Conservation (phyloP, 30 jellyfish, hydroid and myxozoan species). For the Aurelia aurita region DNA sequence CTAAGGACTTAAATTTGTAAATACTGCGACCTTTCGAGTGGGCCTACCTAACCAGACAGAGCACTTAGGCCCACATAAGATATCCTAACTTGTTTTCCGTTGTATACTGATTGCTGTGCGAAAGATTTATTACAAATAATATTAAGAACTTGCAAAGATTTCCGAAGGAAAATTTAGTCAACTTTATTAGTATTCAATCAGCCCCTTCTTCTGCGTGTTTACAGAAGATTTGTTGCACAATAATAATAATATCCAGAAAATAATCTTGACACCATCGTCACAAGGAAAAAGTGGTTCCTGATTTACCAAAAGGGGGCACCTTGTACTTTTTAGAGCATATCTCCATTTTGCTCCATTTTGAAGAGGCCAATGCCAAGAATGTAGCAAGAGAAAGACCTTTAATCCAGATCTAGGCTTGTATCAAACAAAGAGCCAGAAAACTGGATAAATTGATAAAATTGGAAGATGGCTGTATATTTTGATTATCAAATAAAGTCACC, state of each 20-base stretch:
- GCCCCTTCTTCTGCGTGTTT: too few species aligned
- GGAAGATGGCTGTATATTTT: slow-evolving; percentile 92
- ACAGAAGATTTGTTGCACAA: too few species aligned
- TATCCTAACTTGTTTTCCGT: neutral
- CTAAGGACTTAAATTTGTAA: slow-evolving; percentile 3
- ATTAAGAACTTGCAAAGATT: too few species aligned
- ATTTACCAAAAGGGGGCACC: too few species aligned
- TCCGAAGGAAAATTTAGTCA: neutral
- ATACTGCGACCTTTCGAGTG: neutral
- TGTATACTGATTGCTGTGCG: too few species aligned
- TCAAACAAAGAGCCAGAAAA: neutral
- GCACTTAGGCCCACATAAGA: neutral
- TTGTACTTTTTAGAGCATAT: too few species aligned
- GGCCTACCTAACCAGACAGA: neutral
- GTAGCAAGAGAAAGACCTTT: neutral
- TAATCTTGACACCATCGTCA: too few species aligned
- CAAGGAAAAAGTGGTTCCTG: too few species aligned
- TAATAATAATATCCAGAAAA: too few species aligned
- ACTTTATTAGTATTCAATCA: too few species aligned
- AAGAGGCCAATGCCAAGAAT: neutral
- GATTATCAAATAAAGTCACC: slow-evolving; percentile 86
- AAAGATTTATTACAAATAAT: too few species aligned
- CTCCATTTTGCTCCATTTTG: too few species aligned
- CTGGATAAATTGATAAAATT: neutral
- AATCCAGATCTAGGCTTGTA: neutral